Percentiles rank a stretch among this genome's conserved stretches.
Evolutionary conservation across 2,113 vertebrate genomes (phyloP).

Genomic region (Taxidea taxus): DNA sequence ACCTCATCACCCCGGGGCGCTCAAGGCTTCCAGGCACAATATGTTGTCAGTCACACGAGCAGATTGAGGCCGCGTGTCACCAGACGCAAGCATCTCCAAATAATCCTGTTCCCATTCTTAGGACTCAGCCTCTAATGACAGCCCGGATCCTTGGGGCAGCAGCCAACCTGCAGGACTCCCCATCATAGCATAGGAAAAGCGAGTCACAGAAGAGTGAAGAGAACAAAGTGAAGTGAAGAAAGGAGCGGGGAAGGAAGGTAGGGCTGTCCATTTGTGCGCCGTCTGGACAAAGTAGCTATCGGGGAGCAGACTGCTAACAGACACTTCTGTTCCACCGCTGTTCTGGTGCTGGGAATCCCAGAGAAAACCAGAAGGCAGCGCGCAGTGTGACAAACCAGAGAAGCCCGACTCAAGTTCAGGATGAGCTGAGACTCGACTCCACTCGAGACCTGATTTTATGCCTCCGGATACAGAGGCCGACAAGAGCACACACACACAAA

Average conservation of each 20-base stretch:
- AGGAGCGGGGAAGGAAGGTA: too few relatives aligned
- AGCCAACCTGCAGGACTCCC: not conserved
- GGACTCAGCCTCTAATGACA: not conserved
- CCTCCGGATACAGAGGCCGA: not conserved
- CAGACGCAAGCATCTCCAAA: not conserved
- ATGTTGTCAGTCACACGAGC: not conserved
- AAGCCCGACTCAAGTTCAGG: not conserved
- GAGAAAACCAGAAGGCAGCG: not conserved
- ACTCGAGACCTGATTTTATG: not conserved
- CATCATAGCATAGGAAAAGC: not conserved
- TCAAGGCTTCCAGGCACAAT: not conserved
- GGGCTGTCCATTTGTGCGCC: not conserved
- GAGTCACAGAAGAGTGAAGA: not conserved
- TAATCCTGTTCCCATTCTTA: not conserved
- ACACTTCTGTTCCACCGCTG: not conserved
- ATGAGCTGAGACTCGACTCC: not conserved
- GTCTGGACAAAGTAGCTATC: not conserved
- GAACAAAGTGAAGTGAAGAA: not conserved
- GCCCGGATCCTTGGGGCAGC: accelerated
- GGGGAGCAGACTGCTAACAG: not conserved
- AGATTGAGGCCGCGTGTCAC: not conserved
- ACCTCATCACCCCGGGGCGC: accelerated
- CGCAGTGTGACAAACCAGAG: not conserved
- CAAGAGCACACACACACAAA: not conserved
- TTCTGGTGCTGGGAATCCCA: not conserved